Base-by-base conservation (phyloP, 2,888 invertebrate species). In the Cheilosia vulpina region DNA sequence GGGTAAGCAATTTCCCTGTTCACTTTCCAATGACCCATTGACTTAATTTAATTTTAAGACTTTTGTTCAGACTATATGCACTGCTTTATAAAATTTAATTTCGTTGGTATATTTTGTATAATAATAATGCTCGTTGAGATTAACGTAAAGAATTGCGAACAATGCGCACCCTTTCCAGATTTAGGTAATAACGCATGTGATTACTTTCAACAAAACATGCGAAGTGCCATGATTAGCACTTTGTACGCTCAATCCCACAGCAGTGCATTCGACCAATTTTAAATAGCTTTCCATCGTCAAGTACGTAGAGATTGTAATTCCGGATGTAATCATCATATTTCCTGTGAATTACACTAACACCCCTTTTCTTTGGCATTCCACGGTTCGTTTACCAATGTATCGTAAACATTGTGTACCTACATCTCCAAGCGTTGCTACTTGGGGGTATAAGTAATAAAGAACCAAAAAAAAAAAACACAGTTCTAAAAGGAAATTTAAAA, bases 311-410 rank as follows among this genome's bases (percentile, higher is more conserved):
- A 84, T 84, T 84, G 84, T 80, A 80, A 65, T 84, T 80, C 76
- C 84, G 84, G 80, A 85, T 85, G 80, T 85, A 80, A 85, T 85
- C 84, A 85, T 85, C 80, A 85, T 85, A 85, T 80, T 85, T 85
- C 80, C 80, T 85, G 80, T 71, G 84, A 85, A 85, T 80, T 76
- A 80, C 76, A 76, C 84, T 66, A 71, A 81, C 69, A 80, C 75
- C 84, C 84, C 80, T 81, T 85, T 85, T 71, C 65, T 75, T 71
- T 71, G 76, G 71, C 53, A 80, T 81, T 79, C 79, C 79, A 80
- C 69, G 84, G 80, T 85, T 85, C 84, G 84, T 81, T 85, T 85
- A 62, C 60, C 75, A 81, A 85, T 80, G 71, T 85, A 80, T 85
- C 84, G 84, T 79, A 83, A 83, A 78, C 68, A 72, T 55, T 65